Percentiles rank a stretch among this genome's conserved stretches.
Evolutionary conservation across 2,113 vertebrate species (phyloP).

Genomic region (Paratilapia polleni): DNA sequence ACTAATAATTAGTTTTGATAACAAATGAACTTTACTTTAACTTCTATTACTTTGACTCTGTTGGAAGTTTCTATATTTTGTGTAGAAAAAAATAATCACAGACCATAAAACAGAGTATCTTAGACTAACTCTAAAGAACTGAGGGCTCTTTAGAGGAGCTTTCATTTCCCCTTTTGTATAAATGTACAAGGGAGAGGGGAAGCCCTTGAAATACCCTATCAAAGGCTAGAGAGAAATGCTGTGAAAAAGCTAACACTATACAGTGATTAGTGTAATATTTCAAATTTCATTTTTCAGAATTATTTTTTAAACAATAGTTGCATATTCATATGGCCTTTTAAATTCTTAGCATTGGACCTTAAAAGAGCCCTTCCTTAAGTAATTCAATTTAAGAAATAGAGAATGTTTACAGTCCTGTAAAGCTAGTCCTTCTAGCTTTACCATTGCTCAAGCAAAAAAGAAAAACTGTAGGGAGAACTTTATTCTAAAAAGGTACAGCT

Average conservation of each 20-base stretch:
- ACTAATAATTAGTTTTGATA: not conserved
- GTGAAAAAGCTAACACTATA: conserved; percentile 2
- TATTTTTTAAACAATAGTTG: not conserved
- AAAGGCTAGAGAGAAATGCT: not conserved
- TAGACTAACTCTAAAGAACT: no score
- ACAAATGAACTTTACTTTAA: accelerated
- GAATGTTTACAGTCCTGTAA: not conserved
- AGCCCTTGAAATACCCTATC: not conserved
- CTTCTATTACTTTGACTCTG: not conserved
- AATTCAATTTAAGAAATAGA: not conserved
- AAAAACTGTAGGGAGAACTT: not conserved
- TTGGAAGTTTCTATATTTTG: not conserved
- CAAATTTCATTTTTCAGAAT: not conserved
- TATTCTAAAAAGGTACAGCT: not conserved
- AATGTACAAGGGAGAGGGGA: not conserved
- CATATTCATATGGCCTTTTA: not conserved
- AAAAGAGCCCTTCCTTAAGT: not conserved
- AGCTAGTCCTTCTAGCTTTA: not conserved
- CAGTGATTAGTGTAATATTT: not conserved
- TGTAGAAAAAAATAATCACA: no score
- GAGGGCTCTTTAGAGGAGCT: no score
- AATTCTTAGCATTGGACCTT: not conserved
- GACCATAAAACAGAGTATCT: no score
- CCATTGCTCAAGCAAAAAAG: accelerated
- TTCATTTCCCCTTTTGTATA: not conserved